Conservation (phyloP, 2,888 invertebrate genomes). For the Girardia tigrina region DNA sequence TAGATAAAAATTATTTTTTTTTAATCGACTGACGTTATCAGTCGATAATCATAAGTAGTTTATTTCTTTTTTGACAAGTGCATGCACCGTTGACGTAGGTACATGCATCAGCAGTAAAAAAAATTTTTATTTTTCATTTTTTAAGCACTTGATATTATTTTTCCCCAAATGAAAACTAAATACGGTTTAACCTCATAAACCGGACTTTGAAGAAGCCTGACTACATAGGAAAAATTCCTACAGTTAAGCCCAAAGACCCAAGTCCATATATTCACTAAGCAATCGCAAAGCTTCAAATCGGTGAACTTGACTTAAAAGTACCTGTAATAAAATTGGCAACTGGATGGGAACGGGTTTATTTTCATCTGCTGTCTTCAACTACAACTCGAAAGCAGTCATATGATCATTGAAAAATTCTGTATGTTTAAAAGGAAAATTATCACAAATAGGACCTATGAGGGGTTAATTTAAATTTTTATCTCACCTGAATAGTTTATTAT, state of each 20-base stretch:
- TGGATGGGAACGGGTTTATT: constrained; percentile 62
- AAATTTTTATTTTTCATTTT: too few species aligned
- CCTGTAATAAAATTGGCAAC: constrained; percentile 32
- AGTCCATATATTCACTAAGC: constrained; percentile 75
- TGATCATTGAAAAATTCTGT: constrained; percentile 79
- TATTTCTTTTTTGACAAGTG: too few species aligned
- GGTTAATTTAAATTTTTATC: too few species aligned
- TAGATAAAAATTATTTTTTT: too few species aligned
- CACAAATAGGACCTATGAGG: too few species aligned
- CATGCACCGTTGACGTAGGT: too few species aligned
- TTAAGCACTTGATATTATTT: constrained; percentile 64
- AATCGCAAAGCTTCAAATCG: constrained; percentile 81
- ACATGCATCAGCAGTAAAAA: too few species aligned
- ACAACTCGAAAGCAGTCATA: constrained; percentile 87
- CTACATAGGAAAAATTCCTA: constrained; percentile 85
- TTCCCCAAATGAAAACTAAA: constrained; percentile 95
- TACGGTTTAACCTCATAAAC: constrained; percentile 77
- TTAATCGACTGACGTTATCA: too few species aligned
- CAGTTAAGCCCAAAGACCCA: constrained; percentile 68
- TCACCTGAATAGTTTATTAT: too few species aligned
- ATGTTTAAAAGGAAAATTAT: too few species aligned
- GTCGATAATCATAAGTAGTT: too few species aligned
- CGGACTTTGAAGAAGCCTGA: constrained; percentile 84
- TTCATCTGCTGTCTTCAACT: constrained; percentile 69
- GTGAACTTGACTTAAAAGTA: constrained; percentile 63